Base-by-base conservation (phyloP, 2,113 vertebrate genomes). In the Vimba vimba region DNA sequence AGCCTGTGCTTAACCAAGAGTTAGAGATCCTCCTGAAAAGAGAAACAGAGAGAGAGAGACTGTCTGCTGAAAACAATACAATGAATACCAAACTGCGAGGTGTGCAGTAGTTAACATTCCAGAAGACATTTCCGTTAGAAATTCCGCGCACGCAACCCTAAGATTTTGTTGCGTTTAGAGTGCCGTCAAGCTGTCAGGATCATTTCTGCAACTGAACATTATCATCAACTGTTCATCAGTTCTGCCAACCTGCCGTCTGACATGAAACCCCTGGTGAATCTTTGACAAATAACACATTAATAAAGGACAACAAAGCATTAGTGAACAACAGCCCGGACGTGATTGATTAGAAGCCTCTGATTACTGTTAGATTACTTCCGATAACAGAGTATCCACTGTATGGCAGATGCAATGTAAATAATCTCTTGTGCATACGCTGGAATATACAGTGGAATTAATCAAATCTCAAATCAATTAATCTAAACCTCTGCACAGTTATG, bases 1-100 rank as follows among this genome's bases (percentile, higher is more conserved):
- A 99, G 92, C 98, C 98, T 0, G 98, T 99, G 93, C 98, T 99
- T 86, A 99, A 95, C 98, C 98, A 99, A 23, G 98, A 99, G 94
- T 99, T 99, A 55, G 98, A 99, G 86, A 97, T 96, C 94, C 95
- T 97, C 95, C 98, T 99, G 94, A 92, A 81, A 75, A 55, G 17
- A 88, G 13, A 66, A 43, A 74, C 19, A 73, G 39, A 79, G 23
- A 84, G 43, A 6, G 27, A 39, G 19, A 39, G 33, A 69, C 30
- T 36, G 33, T 19, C 23, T 57, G 52, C 33, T 59, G 52, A 60
- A 39, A 60, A 60, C 52, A 57, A 57, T 43, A 59, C 19, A 57
- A 13, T 39, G 55, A 52, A 43, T 15, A 45, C 21, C 12, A 33
- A 80, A 80, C 33, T 27, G 30, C 2, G 33, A 79, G 30, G 19